Base-by-base conservation (phyloP, 2,888 invertebrate genomes). In the Dynastes hyllus region DNA sequence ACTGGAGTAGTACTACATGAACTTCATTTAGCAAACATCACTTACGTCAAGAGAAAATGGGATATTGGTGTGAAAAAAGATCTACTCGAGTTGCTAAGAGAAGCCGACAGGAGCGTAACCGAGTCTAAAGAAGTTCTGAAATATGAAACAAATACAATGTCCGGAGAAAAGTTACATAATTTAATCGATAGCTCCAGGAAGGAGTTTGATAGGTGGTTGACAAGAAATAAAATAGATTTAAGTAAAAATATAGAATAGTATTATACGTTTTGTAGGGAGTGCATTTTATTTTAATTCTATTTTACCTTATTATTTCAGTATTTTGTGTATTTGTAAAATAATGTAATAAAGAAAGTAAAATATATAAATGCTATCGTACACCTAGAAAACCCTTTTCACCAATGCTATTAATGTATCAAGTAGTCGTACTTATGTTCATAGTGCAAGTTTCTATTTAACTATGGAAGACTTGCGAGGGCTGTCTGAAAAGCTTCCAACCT, bases 1-100 rank as follows among this genome's bases (percentile, higher is more conserved):
- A 92, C 93, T 0, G 93, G 94, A n/a, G 95, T 96, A 1, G 91
- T 96, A 70, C 91, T 94, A 27, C 93, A 94, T 81, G 96, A 96
- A 87, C 89, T 95, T 61, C 91, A 92, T 82, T 90, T 91, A 45
- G 92, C 92, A 0, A 87, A 92, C 67, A 85, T 92, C 78, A 89
- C 92, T 80, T 90, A 91, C 81, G 88, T 90, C 0, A 91, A 90
- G 82, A 86, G 89, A 13, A 85, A 85, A 80, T 88, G 87, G 87
- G 90, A 88, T 73, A 85, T 88, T 29, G 90, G 90, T 50, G 86
- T 86, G 16, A 83, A 86, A 71, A 89, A 90, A 63, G 88, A 90
- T 75, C 87, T 91, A 45, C 89, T 89, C 73, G 80, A 85, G 37
- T 84, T 90, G 71, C 81, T 92, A 0, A 82, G 84, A 51, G 92